Evolutionary conservation across 2,797 vertebrate species (phyloP).

Genomic region (Limosa lapponica): DNA sequence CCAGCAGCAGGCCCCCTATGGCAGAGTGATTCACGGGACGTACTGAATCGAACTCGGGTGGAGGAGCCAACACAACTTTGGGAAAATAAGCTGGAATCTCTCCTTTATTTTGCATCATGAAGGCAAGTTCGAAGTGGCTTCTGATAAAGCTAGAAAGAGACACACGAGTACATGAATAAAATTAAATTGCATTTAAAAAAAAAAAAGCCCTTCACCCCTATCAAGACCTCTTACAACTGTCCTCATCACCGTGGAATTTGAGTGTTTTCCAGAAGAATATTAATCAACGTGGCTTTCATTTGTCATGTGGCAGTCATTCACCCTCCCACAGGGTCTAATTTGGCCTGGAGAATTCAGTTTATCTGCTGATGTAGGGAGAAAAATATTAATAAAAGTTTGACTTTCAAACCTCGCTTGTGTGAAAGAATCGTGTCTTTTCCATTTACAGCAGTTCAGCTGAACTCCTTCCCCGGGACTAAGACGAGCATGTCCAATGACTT

Average conservation of each 20-base stretch:
- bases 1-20: background rate
- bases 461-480: background rate
- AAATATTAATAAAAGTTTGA: slow-evolving; percentile 9
- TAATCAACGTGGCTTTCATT: background rate
- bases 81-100: background rate
- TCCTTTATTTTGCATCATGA: fast-evolving
- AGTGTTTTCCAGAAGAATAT: slow-evolving; percentile 11
- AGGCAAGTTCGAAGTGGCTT: background rate
- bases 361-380: slow-evolving; percentile 20
- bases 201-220: background rate
- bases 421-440: background rate
- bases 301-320: slow-evolving; percentile 2
- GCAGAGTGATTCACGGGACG: background rate
- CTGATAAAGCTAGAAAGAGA: background rate
- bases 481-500: fast-evolving
- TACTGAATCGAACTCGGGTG: fast-evolving
- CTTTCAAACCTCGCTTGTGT: background rate
- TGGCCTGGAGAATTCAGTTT: background rate
- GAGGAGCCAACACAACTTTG: background rate
- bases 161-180: fast-evolving
- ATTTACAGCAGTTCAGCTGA: background rate
- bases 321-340: background rate
- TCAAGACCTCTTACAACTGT: background rate
- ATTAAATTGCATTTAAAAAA: fast-evolving
- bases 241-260: slow-evolving; percentile 33